phyloP scores from a whole-genome alignment of 2,797 vertebrate genomes.

The Myotis daubentonii region DNA sequence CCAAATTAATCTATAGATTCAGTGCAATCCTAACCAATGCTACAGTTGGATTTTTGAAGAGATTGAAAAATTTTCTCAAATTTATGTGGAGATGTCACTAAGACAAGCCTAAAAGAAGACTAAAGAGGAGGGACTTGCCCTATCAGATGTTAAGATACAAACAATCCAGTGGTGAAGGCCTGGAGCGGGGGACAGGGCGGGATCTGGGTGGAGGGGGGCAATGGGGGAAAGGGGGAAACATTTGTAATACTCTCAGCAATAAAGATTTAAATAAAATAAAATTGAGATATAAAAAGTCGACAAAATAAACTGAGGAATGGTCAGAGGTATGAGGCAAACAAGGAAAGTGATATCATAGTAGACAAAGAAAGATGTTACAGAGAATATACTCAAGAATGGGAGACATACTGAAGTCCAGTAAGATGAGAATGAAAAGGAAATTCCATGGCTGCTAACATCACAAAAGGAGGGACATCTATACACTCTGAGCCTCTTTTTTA shows the following conservation, averaged over 20 bases:
- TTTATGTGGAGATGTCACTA: background rate
- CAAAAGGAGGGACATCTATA: background rate
- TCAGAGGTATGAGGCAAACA: background rate
- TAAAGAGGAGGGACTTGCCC: background rate
- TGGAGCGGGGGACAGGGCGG: no score
- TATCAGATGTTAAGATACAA: conserved; percentile 5
- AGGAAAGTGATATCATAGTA: background rate
- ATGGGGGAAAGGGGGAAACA: no score
- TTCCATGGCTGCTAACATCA: background rate
- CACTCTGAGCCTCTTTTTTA: background rate
- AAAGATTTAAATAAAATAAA: background rate
- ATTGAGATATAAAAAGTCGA: background rate
- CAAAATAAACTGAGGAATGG: background rate
- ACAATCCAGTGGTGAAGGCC: no score
- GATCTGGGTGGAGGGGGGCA: no score
- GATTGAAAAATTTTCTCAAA: conserved; percentile 15
- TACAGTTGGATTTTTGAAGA: conserved; percentile 6
- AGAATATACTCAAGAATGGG: background rate
- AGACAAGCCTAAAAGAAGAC: conserved; percentile 17
- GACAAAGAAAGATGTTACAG: background rate
- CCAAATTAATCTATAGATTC: conserved; percentile 39
- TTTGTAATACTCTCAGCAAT: no score
- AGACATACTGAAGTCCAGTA: background rate
- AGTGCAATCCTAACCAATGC: conserved; percentile 15
- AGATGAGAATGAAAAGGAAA: background rate